Evolutionary conservation across 1,140 invertebrate genomes (phyloP), one percentile per base, ranked within the genome.

Genomic region (Tetramorium simillimum): DNA sequence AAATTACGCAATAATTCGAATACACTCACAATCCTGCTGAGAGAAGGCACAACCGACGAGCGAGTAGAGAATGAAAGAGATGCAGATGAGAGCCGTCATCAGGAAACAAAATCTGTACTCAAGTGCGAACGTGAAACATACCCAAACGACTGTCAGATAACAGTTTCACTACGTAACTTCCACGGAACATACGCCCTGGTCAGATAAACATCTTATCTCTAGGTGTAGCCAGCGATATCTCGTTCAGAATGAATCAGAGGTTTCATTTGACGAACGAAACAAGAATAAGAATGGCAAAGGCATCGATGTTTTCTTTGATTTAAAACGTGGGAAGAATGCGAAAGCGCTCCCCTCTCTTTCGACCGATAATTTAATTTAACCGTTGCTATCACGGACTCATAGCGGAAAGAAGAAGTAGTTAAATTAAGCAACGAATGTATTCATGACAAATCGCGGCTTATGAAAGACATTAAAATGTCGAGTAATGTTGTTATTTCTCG

Each of bases 151-250:
- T 67, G 46, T 12, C 12, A 78, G 82, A 51, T 77, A 65, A 12
- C 4, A 14, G 33, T 2, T 56, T 69, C n/a, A n/a, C 24, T 9
- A 49, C 40, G 46, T 58, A 33, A 16, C 33, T 51, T 21, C 5
- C 16, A 7, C 10, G n/a, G 21, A 28, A 1, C 6, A 4, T 77
- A 86, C 87, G 28, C 88, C 75, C 53, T 86, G 12, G 18, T 9
- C 9, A 46, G 87, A 88, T 89, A 89, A 88, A 86, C 28, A 82
- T 89, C 77, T 80, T 89, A 89, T 89, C 88, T 88, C n/a, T 7
- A 28, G 18, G 33, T 58, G 65, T 89, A 89, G 81, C 88, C 81
- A 80, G 58, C 6, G 86, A 81, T 88, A 88, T 84, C 24, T 21
- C 40, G 14, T 18, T 10, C 33, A 43, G 24, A 67, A 3, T 88